Evolutionary conservation across 2,888 invertebrate genomes (phyloP), one percentile per base, ranked within the genome.

Genomic region (Heliconius sara): DNA sequence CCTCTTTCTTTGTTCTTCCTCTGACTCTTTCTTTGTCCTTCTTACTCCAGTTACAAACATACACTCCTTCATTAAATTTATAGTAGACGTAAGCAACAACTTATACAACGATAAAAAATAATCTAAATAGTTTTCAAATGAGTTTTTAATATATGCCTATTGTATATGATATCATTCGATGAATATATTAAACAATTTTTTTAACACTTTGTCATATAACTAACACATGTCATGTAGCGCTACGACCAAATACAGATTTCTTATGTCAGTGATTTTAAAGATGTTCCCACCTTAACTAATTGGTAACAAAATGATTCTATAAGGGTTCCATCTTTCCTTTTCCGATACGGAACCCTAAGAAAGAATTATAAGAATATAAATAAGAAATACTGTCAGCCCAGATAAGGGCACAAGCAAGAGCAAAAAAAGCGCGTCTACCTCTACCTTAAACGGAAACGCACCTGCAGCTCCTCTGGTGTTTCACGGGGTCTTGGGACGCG

Each of bases 41-140:
- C 9, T 34, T 34, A 1, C 9, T 34, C 39, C 1, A 39, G 39
- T 10, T 39, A 39, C 39, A 39, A 39, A 9, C 1, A 1, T 39
- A 39, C 1, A 39, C 34, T 9, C 9, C 34, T 34, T 34, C 9
- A 34, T 9, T 34, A 34, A 34, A 5, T 47, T 47, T 19, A 65
- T 16, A 6, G 2, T 2, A 65, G 27, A 65, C 27, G 2, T 27
- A 27, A n/a, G 6, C 0, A 70, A 13, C 16, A 70, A 71, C 2
- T 47, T 47, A 27, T 43, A 47, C 19, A 52, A 27, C 2, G 16
- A 43, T 43, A 16, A 16, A 1, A 47, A 71, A 10, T n/a, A 34
- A 72, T 72, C 34, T 57, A 57, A 72, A 72, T 72, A 57, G 22
- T 57, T 57, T 34, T 72, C 34, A 22, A 72, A 72, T 34, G 72